Conservation (phyloP, 2,888 invertebrate species). For the Sphaeridia pumilis region DNA sequence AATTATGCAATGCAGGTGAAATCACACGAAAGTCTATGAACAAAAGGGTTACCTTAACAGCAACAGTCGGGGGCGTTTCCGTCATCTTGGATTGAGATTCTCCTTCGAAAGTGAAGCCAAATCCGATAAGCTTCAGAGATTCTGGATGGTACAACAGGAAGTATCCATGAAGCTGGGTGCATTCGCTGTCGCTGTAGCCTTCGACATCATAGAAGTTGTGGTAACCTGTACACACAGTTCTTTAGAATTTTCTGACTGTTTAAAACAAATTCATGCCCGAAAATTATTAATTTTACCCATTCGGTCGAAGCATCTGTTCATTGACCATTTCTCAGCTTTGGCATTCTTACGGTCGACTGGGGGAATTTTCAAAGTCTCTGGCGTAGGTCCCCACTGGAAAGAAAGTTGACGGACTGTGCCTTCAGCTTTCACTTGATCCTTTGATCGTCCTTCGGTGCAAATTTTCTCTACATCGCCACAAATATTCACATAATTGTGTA, state of each 20-base stretch:
- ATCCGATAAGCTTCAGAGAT: slow-evolving; percentile 23
- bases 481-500: no score
- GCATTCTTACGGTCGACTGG: slow-evolving; percentile 17
- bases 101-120: slow-evolving; percentile 26
- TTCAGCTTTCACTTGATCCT: slow-evolving; percentile 5
- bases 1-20: no score
- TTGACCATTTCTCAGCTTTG: slow-evolving; percentile 19
- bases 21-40: not conserved
- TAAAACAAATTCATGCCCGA: no score
- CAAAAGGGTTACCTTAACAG: slow-evolving; percentile 17
- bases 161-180: slow-evolving; percentile 18
- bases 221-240: slow-evolving; percentile 2
- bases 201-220: slow-evolving; percentile 21
- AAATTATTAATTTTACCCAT: slow-evolving; percentile 26
- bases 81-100: slow-evolving; percentile 14
- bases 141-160: slow-evolving; percentile 23
- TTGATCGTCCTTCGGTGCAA: slow-evolving; percentile 21
- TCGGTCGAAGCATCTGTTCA: slow-evolving; percentile 26
- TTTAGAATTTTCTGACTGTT: no score
- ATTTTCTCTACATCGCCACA: slow-evolving; percentile 19
- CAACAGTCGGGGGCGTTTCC: slow-evolving; percentile 24
- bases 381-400: slow-evolving; percentile 24
- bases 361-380: slow-evolving; percentile 8
- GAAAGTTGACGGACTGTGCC: slow-evolving; percentile 28
- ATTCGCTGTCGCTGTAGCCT: slow-evolving; percentile 17